Percentiles rank a stretch among this genome's conserved stretches.
Evolutionary conservation across 30 jellyfish, hydroid and myxozoan species (phyloP).

Genomic region (Nemopilema nomurai): DNA sequence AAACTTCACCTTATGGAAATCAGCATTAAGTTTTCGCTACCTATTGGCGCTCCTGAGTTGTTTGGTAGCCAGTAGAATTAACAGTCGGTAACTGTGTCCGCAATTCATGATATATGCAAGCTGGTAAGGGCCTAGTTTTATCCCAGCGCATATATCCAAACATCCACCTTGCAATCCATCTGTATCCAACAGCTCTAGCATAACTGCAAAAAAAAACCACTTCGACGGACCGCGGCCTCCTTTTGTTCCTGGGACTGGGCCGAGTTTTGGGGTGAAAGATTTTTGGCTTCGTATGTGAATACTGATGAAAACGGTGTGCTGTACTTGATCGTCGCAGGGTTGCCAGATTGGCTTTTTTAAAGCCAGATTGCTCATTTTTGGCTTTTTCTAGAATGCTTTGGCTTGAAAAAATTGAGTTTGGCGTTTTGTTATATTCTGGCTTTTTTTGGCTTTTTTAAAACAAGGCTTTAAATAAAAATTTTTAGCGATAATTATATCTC

Average conservation of each 20-base stretch:
- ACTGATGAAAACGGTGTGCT: slow-evolving; percentile 2
- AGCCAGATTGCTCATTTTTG: too few species aligned
- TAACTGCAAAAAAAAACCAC: slow-evolving; percentile 23
- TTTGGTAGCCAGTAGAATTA: slow-evolving; percentile 19
- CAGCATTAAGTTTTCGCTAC: not conserved
- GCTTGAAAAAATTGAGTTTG: too few species aligned
- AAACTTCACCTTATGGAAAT: not conserved
- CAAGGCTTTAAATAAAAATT: too few species aligned
- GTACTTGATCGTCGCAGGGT: not conserved
- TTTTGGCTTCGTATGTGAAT: not conserved
- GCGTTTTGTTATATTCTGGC: too few species aligned
- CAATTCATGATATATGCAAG: slow-evolving; percentile 8
- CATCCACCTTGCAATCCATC: slow-evolving; percentile 35
- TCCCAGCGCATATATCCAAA: slow-evolving; percentile 41
- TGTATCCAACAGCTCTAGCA: slow-evolving; percentile 27
- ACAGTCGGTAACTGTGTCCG: not conserved
- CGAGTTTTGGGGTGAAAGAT: slow-evolving; percentile 21
- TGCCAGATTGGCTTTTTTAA: too few species aligned
- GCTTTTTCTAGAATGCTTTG: too few species aligned
- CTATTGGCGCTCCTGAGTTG: slow-evolving; percentile 4
- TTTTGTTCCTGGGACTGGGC: not conserved
- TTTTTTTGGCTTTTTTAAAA: too few species aligned
- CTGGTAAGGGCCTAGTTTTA: slow-evolving; percentile 39
- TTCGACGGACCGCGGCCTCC: slow-evolving; percentile 13
- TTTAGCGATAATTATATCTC: too few species aligned